Conservation (phyloP, 2,113 vertebrate species). For the Odobenus rosmarus region DNA sequence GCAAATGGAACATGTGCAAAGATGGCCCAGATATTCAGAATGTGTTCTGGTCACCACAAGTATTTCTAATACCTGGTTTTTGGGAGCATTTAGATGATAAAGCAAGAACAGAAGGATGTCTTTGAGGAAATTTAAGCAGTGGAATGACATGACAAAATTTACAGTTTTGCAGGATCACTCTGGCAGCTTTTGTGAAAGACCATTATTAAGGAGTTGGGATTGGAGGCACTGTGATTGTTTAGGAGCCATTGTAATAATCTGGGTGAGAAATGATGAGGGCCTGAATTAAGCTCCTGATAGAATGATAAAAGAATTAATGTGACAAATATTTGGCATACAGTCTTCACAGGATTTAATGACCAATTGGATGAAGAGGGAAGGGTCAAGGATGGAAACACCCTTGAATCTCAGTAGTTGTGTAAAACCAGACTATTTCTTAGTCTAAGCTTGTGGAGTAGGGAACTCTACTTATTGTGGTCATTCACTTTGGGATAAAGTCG, state of each 20-base stretch:
- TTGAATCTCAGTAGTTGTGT: neutral
- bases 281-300: neutral
- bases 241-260: constrained; percentile 14
- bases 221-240: neutral
- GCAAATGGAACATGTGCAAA: neutral
- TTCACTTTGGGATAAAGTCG: neutral
- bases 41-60: neutral
- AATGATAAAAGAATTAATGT: neutral
- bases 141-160: neutral
- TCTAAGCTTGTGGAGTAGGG: neutral
- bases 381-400: neutral
- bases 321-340: constrained; percentile 10
- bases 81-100: neutral
- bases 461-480: neutral
- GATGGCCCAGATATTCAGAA: neutral
- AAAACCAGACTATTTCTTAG: neutral
- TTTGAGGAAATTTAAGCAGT: constrained; percentile 15
- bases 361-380: neutral
- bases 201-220: neutral
- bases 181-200: constrained; percentile 31
- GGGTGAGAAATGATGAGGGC: neutral
- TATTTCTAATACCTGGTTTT: constrained; percentile 24
- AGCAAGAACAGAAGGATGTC: neutral
- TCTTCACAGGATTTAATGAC: neutral
- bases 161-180: constrained; percentile 14